Conservation (phyloP, 2,797 vertebrate genomes). For the Enteromius viviparus region DNA sequence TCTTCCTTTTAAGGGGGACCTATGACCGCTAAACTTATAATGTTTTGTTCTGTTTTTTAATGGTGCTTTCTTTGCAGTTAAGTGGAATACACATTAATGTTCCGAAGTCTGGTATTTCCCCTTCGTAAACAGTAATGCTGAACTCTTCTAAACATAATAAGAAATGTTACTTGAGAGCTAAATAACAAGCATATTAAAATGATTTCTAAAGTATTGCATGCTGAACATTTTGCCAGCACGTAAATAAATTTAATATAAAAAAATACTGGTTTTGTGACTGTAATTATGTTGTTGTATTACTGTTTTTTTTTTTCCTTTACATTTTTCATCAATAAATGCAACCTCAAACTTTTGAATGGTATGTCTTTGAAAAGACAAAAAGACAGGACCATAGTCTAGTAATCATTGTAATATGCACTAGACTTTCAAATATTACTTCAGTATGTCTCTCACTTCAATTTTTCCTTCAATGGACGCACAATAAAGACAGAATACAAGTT, state of each 20-base stretch:
- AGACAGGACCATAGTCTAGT: not conserved
- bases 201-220: not conserved
- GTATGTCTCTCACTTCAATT: not conserved
- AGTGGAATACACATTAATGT: too few relatives aligned
- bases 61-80: not conserved
- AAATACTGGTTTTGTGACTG: not conserved
- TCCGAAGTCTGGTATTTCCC: not conserved
- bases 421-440: conserved; percentile 7
- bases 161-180: not conserved
- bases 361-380: conserved; percentile 3
- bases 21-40: not conserved
- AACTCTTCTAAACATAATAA: not conserved
- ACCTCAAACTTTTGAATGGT: not conserved
- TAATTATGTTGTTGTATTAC: not conserved
- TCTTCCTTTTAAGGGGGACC: not conserved
- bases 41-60: not conserved
- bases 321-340: not conserved
- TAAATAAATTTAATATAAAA: not conserved
- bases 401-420: not conserved
- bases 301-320: not conserved
- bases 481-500: conserved; percentile 20
- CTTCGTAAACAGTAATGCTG: not conserved
- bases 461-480: not conserved
- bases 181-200: not conserved
- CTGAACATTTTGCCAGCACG: not conserved